These are phyloP conservation scores for Zaprionus gabonicus DNA, from an alignment of 1,140 invertebrate genomes.

Conservation along the genomic window DNA sequence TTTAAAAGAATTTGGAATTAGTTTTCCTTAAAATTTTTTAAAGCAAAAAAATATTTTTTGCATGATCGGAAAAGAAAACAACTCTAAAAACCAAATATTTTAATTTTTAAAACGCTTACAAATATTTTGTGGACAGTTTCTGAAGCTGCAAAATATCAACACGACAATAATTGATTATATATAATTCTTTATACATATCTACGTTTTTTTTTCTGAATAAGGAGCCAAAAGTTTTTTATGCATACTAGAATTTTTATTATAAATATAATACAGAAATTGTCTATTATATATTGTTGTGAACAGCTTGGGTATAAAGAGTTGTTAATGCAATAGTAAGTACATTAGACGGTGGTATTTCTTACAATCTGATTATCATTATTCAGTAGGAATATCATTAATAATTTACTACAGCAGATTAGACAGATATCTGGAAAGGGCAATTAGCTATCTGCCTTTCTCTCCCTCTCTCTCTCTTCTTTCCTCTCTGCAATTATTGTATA, in stretches of 20 bases:
- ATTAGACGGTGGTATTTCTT: not conserved
- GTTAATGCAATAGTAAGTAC: not conserved
- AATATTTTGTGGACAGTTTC: too few relatives aligned
- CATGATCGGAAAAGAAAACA: not conserved
- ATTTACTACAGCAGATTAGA: not conserved
- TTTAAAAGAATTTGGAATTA: too few relatives aligned
- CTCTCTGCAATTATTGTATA: not conserved
- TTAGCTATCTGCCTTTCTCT: conserved; percentile 10
- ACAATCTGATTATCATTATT: not conserved
- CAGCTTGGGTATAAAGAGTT: not conserved
- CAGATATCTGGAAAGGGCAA: conserved; percentile 23
- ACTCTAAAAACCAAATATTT: not conserved
- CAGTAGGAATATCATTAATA: not conserved
- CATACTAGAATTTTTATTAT: not conserved
- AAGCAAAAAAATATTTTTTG: too few relatives aligned
- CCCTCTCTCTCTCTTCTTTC: not conserved
- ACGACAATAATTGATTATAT: not conserved
- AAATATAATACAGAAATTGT: not conserved
- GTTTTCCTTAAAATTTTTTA: not conserved
- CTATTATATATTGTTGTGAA: too few relatives aligned
- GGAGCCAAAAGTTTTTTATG: not conserved
- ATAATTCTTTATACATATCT: not conserved
- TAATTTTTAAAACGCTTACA: too few relatives aligned
- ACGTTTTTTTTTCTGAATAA: not conserved
- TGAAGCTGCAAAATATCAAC: too few relatives aligned